Evolutionary conservation across 2,113 vertebrate species (phyloP), one percentile per base, ranked within the genome.

Genomic region (Oncorhynchus clarkii): DNA sequence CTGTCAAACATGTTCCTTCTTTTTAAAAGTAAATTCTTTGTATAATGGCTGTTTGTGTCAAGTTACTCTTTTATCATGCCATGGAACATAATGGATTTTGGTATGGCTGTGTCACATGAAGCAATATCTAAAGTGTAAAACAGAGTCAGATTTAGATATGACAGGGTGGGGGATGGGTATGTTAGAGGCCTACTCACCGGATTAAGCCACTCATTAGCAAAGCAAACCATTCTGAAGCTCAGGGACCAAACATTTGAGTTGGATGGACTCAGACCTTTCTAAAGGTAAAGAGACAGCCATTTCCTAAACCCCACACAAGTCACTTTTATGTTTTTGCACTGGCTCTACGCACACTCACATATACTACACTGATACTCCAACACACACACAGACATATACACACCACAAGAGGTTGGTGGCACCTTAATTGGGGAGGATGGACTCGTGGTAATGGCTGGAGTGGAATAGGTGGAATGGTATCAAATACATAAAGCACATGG

Each of bases 191-290:
- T 48, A 8, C 34, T 39, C 34, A 39, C 34, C 34, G 7, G 34
- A 39, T 39, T 39, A 45, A 45, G 54, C 13, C 54, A 14, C 59
- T 88, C 78, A 81, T 82, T 76, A 82, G 84, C 70, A 20, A 82
- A 60, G n/a, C 11, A 31, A 70, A 69, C 64, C 34, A 76, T 74
- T 83, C 57, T 78, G 22, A 60, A 34, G 67, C 26, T 73, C 48
- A 45, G 39, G 8, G 39, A 45, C 39, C 39, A 45, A 11, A 45
- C 39, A 54, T 62, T 75, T 75, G 64, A 75, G 73, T 67, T 67
- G 45, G 29, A 67, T 73, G 4, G 78, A 54, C 11, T 18, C 16
- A 18, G 39, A 24, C 66, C 27, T 51, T 24, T 77, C 72, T 75
- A 71, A 39, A n/a, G 49, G 34, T 48, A 7, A 71, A 82, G 78